phyloP scores from a whole-genome alignment of 2,888 invertebrate genomes.

The Lasioglossum oenotherae region DNA sequence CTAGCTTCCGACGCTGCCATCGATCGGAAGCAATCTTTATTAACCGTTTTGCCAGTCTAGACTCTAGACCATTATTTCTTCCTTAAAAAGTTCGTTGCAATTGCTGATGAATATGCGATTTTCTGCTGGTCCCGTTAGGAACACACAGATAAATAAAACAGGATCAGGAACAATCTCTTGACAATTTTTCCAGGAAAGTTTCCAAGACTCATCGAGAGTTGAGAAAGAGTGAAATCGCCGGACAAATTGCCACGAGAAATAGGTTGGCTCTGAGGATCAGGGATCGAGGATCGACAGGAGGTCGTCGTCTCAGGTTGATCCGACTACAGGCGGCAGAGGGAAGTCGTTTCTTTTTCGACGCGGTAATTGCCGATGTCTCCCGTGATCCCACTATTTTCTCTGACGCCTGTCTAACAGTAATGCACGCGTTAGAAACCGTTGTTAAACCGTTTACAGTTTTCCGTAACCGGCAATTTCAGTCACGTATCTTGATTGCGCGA shows the following conservation, averaged over 20 bases:
- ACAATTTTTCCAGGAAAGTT: neutral
- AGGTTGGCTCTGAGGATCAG: neutral
- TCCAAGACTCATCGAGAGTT: neutral
- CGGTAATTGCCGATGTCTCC: constrained; percentile 36
- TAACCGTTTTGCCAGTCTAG: neutral
- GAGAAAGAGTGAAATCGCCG: neutral
- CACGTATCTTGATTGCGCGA: constrained; percentile 22
- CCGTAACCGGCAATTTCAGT: constrained; percentile 35
- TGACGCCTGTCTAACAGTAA: constrained; percentile 62
- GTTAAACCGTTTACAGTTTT: constrained; percentile 60
- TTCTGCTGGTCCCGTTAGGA: neutral
- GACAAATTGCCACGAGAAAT: neutral
- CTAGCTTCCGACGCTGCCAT: neutral
- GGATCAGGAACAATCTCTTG: neutral
- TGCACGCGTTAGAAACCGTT: constrained; percentile 65
- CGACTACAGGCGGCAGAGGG: neutral
- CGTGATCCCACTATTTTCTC: constrained; percentile 16
- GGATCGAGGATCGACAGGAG: constrained; percentile 10
- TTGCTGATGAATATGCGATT: neutral
- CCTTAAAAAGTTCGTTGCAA: neutral
- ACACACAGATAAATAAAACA: neutral
- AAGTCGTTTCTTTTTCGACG: constrained; percentile 32
- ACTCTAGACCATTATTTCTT: neutral
- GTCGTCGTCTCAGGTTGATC: constrained; percentile 6
- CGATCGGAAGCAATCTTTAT: neutral